Evolutionary conservation across 2,888 invertebrate species (phyloP).

Genomic region (Lacanobia wlatinum): DNA sequence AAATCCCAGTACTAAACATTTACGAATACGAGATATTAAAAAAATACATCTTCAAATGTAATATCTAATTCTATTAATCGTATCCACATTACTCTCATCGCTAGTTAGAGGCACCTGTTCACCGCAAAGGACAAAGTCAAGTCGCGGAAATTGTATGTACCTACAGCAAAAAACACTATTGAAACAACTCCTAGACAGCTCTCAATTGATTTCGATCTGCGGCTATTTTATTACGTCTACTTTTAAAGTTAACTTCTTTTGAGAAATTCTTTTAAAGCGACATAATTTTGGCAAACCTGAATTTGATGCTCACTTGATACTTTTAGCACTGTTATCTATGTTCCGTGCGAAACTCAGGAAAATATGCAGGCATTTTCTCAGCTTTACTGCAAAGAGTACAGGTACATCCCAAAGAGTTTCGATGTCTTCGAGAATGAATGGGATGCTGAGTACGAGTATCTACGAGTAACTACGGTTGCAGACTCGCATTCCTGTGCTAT

Average conservation of each 20-base stretch:
- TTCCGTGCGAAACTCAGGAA: not conserved
- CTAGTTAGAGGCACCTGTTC: constrained; percentile 73
- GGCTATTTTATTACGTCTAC: constrained; percentile 16
- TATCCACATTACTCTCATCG: constrained; percentile 62
- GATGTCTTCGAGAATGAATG: constrained; percentile 18
- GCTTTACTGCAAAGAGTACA: not conserved
- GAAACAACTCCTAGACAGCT: constrained; percentile 66
- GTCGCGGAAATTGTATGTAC: constrained; percentile 77
- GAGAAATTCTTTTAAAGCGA: not conserved
- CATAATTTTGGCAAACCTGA: not conserved
- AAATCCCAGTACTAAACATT: no score
- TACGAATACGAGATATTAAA: no score
- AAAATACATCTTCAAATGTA: no score
- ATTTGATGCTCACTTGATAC: not conserved
- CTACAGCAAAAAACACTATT: constrained; percentile 76
- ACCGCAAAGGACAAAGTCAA: constrained; percentile 74
- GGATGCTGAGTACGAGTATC: constrained; percentile 7
- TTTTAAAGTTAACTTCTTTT: constrained; percentile 5
- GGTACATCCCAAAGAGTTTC: not conserved
- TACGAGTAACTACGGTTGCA: not conserved
- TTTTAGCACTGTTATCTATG: not conserved
- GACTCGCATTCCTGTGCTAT: constrained; percentile 17
- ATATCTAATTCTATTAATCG: not conserved
- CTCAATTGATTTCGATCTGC: constrained; percentile 40
- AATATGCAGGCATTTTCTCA: not conserved